Base-by-base conservation (phyloP, 1,140 invertebrate species). In the Trichoplusia ni region DNA sequence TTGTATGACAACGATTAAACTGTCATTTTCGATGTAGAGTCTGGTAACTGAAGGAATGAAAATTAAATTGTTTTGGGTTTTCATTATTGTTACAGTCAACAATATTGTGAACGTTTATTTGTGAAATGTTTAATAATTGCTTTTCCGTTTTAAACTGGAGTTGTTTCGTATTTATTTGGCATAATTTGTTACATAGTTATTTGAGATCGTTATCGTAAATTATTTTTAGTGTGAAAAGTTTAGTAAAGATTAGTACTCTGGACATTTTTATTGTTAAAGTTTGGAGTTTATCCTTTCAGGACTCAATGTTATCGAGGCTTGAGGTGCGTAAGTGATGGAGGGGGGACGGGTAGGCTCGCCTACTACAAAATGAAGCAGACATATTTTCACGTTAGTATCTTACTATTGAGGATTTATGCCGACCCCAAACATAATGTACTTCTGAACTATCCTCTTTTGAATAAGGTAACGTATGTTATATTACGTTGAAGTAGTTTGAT, bases 21-120 rank as follows among this genome's bases (percentile, higher is more conserved):
- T 64, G 61, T 54, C 61, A 54, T 64, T 64, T 62, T 51, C 59
- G 16, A 29, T 62, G 19, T n/a, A n/a, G n/a, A n/a, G n/a, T 60
- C 31, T 25, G 40, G 21, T 47, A 46, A 47, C 31, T 44, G 19
- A 27, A 25, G 21, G 23, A 27, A 38, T 59, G 51, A 40, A 54
- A 54, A 42, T 58, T 42, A 44, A 59, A 44, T 54, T 59, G 38
- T 59, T 42, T 29, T 25, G 16, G 14, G 37, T 44, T 19, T 31
- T 44, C n/a, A 16, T 44, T 29, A 44, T 44, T 44, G 44, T 44
- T 31, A 25, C 16, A n/a, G 38, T 21, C 38, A 44, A 33, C 33
- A 21, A 25, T 6, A 25, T n/a, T n/a, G n/a, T 23, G 21, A 27
- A 16, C 7, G 35, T 56, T 27, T 35, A 14, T 27, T 27, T 9